Evolutionary conservation across 2,797 vertebrate genomes (phyloP).

Genomic region (Astyanax mexicanus): DNA sequence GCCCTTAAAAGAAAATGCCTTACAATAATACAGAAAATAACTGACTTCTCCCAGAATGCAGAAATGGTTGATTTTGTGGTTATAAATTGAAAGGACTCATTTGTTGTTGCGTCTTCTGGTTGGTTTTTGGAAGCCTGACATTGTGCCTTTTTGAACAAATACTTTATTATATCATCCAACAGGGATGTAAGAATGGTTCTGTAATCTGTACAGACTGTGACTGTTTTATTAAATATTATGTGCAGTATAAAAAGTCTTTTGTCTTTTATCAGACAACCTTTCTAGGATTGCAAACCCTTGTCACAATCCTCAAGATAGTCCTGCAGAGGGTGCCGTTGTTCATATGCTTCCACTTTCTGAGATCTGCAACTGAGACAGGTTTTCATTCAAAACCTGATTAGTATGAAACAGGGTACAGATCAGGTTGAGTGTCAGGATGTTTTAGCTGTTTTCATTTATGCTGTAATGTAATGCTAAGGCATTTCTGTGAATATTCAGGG

Average conservation of each 20-base stretch:
- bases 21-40: too few relatives aligned
- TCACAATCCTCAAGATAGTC: background rate
- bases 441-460: background rate
- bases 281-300: background rate
- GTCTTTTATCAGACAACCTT: background rate
- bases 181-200: slow-evolving; percentile 63
- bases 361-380: background rate
- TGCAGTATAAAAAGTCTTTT: slow-evolving; percentile 46
- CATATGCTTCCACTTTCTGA: background rate
- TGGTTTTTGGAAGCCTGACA: slow-evolving; percentile 56
- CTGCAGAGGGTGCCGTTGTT: background rate
- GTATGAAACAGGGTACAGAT: background rate
- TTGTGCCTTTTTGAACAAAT: slow-evolving; percentile 78
- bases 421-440: background rate
- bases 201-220: slow-evolving; percentile 58
- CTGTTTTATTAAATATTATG: slow-evolving; percentile 77
- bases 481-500: background rate
- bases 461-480: background rate
- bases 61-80: too few relatives aligned
- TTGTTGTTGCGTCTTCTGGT: slow-evolving; percentile 41
- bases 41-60: too few relatives aligned
- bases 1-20: too few relatives aligned
- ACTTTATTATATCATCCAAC: slow-evolving; percentile 68
- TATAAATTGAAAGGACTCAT: too few relatives aligned
- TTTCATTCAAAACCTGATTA: background rate